Evolutionary conservation across 2,797 vertebrate species (phyloP).

Genomic region (Mormyrus proboscirostris): DNA sequence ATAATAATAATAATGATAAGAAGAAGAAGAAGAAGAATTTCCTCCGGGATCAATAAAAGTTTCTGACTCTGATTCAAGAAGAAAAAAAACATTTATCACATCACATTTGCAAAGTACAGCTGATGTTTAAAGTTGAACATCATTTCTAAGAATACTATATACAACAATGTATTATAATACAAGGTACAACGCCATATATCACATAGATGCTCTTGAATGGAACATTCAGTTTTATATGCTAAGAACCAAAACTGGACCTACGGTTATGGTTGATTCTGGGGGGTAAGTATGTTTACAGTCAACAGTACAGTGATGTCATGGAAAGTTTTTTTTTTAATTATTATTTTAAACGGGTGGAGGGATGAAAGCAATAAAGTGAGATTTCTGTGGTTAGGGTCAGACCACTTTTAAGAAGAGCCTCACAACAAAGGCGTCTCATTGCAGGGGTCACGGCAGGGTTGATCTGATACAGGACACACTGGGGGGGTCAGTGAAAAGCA

Average conservation of each 20-base stretch:
- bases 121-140: neutral
- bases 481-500: neutral
- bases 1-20: neutral
- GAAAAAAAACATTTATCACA: neutral
- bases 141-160: neutral
- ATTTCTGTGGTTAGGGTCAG: slow-evolving; percentile 18
- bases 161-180: neutral
- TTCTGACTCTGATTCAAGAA: neutral
- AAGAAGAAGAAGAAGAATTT: too few relatives aligned
- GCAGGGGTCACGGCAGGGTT: slow-evolving; percentile 16
- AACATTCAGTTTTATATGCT: neutral
- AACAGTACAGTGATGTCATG: slow-evolving; percentile 59
- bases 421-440: neutral
- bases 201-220: neutral
- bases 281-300: slow-evolving; percentile 60
- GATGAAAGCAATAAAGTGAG: slow-evolving; percentile 34
- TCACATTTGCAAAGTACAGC: neutral
- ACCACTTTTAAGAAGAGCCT: slow-evolving; percentile 30
- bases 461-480: slow-evolving; percentile 17
- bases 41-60: too few relatives aligned
- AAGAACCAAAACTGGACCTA: neutral
- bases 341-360: slow-evolving; percentile 44
- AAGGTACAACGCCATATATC: neutral
- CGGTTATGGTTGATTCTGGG: neutral
- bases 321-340: slow-evolving; percentile 51